Evolutionary conservation across 2,113 vertebrate genomes (phyloP).

Genomic region (Lasiurus cinereus): DNA sequence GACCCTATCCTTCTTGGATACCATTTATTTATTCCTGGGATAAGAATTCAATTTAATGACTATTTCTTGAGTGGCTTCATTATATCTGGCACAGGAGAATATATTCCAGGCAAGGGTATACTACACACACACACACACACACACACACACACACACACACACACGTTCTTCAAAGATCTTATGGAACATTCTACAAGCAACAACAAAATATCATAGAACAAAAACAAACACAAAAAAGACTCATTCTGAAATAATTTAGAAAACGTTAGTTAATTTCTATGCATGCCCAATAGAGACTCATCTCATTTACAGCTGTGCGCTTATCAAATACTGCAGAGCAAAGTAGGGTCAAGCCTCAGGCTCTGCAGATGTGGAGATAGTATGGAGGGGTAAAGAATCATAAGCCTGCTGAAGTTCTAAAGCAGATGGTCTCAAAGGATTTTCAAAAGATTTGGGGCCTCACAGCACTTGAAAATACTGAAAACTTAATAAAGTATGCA

Average conservation of each 20-base stretch:
- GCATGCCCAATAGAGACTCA: background rate
- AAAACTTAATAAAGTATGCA: background rate
- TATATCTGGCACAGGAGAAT: conserved; percentile 46
- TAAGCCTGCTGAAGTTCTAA: background rate
- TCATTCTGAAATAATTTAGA: conserved; percentile 55
- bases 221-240: conserved; percentile 37
- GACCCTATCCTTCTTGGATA: conserved; percentile 53
- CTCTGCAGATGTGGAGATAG: conserved; percentile 24
- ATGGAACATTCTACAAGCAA: conserved; percentile 17
- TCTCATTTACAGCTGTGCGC: conserved; percentile 15
- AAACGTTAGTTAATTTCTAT: conserved; percentile 37
- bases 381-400: background rate
- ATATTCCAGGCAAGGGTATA: conserved; percentile 42
- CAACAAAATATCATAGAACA: conserved; percentile 35
- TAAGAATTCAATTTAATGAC: conserved; percentile 67
- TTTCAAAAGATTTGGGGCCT: background rate
- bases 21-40: conserved; percentile 68
- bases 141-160: background rate
- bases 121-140: background rate
- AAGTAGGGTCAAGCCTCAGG: background rate
- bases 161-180: background rate
- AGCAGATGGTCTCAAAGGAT: conserved; percentile 6
- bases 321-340: conserved; percentile 20
- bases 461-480: background rate
- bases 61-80: conserved; percentile 64